A percentile compares a stretch with the other conserved stretches of the same genome.
Conservation (phyloP, 2,113 vertebrate species). For the Accipiter virgatus region DNA sequence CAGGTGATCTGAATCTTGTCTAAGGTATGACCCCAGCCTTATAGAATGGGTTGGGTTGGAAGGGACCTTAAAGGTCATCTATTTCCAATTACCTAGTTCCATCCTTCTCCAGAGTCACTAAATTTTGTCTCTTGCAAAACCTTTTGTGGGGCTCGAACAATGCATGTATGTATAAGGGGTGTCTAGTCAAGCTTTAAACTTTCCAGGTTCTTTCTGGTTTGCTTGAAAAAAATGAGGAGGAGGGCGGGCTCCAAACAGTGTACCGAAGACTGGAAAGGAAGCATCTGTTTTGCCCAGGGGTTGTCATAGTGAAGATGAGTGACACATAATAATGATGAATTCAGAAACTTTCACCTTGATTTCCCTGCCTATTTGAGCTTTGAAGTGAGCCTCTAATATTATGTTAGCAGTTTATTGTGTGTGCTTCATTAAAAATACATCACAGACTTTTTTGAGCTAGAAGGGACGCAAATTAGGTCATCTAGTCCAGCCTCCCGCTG, state of each 20-base stretch:
- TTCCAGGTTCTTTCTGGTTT: background rate
- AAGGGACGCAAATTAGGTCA: conserved; percentile 64
- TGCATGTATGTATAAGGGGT: background rate
- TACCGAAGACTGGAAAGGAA: background rate
- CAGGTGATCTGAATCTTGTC: background rate
- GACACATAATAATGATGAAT: conserved; percentile 34
- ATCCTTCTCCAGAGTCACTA: background rate
- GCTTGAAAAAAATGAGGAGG: background rate
- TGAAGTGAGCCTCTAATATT: conserved; percentile 51
- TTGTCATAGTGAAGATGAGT: conserved; percentile 36
- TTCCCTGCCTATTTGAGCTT: conserved; percentile 35
- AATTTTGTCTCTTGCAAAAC: background rate
- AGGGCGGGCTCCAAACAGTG: background rate
- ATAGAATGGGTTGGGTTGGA: no score
- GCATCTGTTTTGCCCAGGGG: background rate
- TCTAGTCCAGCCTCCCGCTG: conserved; percentile 22
- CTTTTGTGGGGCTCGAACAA: background rate
- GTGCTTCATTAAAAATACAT: conserved; percentile 68
- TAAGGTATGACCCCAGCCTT: background rate
- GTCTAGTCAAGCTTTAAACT: background rate
- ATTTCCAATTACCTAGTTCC: no score
- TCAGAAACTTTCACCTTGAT: conserved; percentile 43
- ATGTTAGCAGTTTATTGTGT: conserved; percentile 58
- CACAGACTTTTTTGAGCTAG: conserved; percentile 40
- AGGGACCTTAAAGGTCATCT: no score